These are phyloP conservation scores for Cosmopolites sordidus DNA, from an alignment of 2,888 invertebrate genomes.

Conservation along the genomic window DNA sequence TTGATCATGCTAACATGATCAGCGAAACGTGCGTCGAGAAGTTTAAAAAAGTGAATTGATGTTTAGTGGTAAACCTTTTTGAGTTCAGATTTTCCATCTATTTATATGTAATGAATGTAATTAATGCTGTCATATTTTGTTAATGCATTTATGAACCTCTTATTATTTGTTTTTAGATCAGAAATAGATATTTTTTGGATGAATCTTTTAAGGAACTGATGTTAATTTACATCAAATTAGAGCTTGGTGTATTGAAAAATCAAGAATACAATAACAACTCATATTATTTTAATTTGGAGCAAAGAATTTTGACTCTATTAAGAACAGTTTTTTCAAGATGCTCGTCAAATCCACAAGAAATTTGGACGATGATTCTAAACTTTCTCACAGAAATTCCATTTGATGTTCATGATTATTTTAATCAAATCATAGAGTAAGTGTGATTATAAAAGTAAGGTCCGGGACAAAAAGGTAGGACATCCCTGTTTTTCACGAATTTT, in stretches of 20 bases:
- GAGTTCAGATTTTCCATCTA: too few species aligned
- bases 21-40: too few species aligned
- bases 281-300: background rate
- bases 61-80: too few species aligned
- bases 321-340: slow-evolving; percentile 2
- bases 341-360: background rate
- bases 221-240: slow-evolving; percentile 5
- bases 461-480: too few species aligned
- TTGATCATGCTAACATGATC: too few species aligned
- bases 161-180: background rate
- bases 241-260: slow-evolving; percentile 5
- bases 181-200: background rate
- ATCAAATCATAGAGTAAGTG: slow-evolving; percentile 8
- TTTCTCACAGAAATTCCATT: slow-evolving; percentile 3
- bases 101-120: too few species aligned
- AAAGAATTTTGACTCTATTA: slow-evolving; percentile 3
- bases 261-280: background rate
- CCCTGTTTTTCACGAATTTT: too few species aligned
- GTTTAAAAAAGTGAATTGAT: too few species aligned
- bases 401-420: slow-evolving; percentile 6
- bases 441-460: too few species aligned
- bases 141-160: too few species aligned
- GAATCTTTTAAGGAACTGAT: slow-evolving; percentile 2
- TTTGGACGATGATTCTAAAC: slow-evolving; percentile 1
- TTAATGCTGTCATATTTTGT: too few species aligned